Base-by-base conservation (phyloP, 2,888 invertebrate genomes). In the Caenorhabditis parvicauda region DNA sequence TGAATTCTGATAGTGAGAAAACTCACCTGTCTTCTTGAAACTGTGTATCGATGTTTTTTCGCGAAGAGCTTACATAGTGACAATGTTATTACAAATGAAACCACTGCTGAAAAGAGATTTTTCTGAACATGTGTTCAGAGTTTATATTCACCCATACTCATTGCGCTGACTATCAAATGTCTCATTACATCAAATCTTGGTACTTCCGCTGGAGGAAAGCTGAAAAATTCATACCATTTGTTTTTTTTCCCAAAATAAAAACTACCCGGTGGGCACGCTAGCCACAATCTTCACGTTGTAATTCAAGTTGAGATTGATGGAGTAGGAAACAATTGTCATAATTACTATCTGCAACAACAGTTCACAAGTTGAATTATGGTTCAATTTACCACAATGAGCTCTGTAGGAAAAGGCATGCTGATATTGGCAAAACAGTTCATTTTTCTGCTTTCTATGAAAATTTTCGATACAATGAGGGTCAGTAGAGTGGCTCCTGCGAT, bases 1-100 rank as follows among this genome's bases (percentile, higher is more conserved):
- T 38, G 28, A 17, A 14, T n/a, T 24, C 14, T 27, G 24, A 39
- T 21, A 19, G 3, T 17, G 9, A 12, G 14, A 25, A 25, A 14
- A 50, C 56, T 42, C 64, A 83, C 84, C 81, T 85, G 84, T 72
- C 84, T 84, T 0, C 84, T 70, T 59, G 83, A 81, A 2, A 84
- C 74, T 35, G 81, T 78, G 71, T 85, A 85, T 49, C 82, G 81
- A 72, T 84, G 82, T 67, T 83, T 83, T 61, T 82, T 82, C 12
- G 83, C 83, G 55, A 84, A 82, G 27, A 83, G 75, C 61, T 84
- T 83, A 7, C 82, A 83, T 82, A 85, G 82, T n/a, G 84, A 84
- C 9, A 72, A 82, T 4, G 83, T 83, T n/a, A 84, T 80, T 12
- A 83, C 82, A 72, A 84, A 85, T 2, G 83, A 76, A 19, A 85